Evolutionary conservation across 2,113 vertebrate genomes (phyloP).

Genomic region (Epinephelus moara): DNA sequence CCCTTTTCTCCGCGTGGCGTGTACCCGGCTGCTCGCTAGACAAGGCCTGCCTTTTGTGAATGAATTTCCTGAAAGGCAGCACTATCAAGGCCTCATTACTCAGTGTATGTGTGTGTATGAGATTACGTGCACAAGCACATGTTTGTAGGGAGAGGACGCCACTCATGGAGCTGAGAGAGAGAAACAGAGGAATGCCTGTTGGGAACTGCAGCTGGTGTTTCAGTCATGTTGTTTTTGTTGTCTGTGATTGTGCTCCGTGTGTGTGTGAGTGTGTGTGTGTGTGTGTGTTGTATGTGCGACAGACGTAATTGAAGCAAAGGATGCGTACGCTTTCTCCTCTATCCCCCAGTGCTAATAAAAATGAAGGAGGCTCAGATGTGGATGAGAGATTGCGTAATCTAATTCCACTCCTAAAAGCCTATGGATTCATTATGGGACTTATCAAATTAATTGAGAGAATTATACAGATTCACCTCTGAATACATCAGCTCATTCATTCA

Average conservation of each 20-base stretch:
- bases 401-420: constrained; percentile 43
- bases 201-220: constrained; percentile 52
- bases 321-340: constrained; percentile 6
- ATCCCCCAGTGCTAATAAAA: constrained; percentile 21
- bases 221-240: constrained; percentile 47
- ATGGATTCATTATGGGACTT: constrained; percentile 37
- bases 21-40: constrained; percentile 20
- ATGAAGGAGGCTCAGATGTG: constrained; percentile 39
- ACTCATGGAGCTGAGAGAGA: constrained; percentile 32
- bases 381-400: constrained; percentile 39
- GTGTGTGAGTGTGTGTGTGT: constrained; percentile 3
- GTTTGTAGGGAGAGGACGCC: constrained; percentile 55
- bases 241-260: constrained; percentile 30
- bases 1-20: constrained; percentile 26
- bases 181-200: constrained; percentile 48
- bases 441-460: constrained; percentile 54
- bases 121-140: constrained; percentile 53
- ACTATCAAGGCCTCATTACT: constrained; percentile 51
- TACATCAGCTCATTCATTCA: constrained; percentile 20
- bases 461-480: constrained; percentile 29
- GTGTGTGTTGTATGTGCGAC: constrained; percentile 9
- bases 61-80: constrained; percentile 69
- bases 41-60: constrained; percentile 65
- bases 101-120: neutral
- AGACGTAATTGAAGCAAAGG: constrained; percentile 40